Evolutionary conservation across 2,888 invertebrate genomes (phyloP).

Genomic region (Altica lythri): DNA sequence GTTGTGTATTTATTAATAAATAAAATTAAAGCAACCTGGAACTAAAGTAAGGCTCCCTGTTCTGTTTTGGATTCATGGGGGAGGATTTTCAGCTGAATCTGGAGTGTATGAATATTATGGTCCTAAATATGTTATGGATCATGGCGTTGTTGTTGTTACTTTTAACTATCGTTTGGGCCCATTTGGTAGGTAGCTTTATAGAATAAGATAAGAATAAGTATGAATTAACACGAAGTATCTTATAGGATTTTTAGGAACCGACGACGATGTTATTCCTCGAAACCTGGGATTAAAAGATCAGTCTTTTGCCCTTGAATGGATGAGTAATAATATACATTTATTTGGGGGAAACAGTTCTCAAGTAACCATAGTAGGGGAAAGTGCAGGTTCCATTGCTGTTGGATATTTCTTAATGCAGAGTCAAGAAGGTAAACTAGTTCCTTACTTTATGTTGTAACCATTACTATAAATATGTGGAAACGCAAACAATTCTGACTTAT

Average conservation of each 20-base stretch:
- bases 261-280: constrained; percentile 69
- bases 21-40: no score
- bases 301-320: constrained; percentile 69
- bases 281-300: constrained; percentile 78
- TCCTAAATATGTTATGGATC: constrained; percentile 60
- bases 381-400: constrained; percentile 67
- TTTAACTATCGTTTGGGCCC: constrained; percentile 73
- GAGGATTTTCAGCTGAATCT: constrained; percentile 46
- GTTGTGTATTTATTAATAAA: not conserved
- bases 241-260: constrained; percentile 68
- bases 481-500: no score
- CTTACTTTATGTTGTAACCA: no score
- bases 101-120: constrained; percentile 37
- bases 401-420: constrained; percentile 18
- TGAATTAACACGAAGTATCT: no score
- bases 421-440: not conserved
- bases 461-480: no score
- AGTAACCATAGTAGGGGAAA: constrained; percentile 69
- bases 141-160: constrained; percentile 68
- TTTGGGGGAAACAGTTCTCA: constrained; percentile 73
- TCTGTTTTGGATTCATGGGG: constrained; percentile 53
- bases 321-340: constrained; percentile 65
- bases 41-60: constrained; percentile 46
- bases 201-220: no score
- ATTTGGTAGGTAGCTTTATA: no score